Evolutionary conservation across 2,888 invertebrate genomes (phyloP).

Genomic region (Drosophila quasianomalipes): DNA sequence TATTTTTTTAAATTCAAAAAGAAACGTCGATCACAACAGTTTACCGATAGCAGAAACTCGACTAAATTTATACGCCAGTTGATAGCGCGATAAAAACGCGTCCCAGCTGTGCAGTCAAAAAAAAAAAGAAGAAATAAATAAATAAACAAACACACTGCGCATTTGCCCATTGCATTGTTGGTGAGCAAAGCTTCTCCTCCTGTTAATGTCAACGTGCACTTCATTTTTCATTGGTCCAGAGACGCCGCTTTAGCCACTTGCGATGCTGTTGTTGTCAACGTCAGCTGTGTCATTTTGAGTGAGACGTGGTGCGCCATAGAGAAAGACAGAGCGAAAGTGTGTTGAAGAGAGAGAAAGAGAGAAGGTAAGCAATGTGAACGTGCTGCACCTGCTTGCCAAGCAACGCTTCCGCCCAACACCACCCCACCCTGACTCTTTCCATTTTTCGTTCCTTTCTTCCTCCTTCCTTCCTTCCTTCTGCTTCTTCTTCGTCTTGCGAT

Average conservation of each 20-base stretch:
- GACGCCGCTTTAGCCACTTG: slow-evolving; percentile 27
- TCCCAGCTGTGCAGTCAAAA: slow-evolving; percentile 43
- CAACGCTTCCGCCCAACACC: slow-evolving; percentile 1
- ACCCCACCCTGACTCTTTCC: background rate
- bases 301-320: slow-evolving; percentile 2
- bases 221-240: slow-evolving; percentile 15
- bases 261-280: slow-evolving; percentile 57
- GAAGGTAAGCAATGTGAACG: slow-evolving; percentile 35
- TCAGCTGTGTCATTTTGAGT: slow-evolving; percentile 53
- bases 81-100: slow-evolving; percentile 31
- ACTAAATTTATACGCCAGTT: slow-evolving; percentile 23
- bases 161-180: slow-evolving; percentile 24
- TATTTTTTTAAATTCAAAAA: background rate
- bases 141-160: slow-evolving; percentile 2
- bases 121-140: background rate
- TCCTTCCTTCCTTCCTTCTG: background rate
- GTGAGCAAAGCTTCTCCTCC: slow-evolving; percentile 7
- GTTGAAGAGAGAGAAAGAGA: background rate
- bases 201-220: slow-evolving; percentile 13
- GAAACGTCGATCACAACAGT: background rate
- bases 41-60: slow-evolving; percentile 3
- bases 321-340: background rate
- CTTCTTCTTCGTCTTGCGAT: slow-evolving; percentile 14
- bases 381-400: slow-evolving; percentile 37
- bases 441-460: background rate